Percentiles rank a stretch among this genome's conserved stretches.
Conservation (phyloP, 2,113 vertebrate genomes). For the Etia nguti region DNA sequence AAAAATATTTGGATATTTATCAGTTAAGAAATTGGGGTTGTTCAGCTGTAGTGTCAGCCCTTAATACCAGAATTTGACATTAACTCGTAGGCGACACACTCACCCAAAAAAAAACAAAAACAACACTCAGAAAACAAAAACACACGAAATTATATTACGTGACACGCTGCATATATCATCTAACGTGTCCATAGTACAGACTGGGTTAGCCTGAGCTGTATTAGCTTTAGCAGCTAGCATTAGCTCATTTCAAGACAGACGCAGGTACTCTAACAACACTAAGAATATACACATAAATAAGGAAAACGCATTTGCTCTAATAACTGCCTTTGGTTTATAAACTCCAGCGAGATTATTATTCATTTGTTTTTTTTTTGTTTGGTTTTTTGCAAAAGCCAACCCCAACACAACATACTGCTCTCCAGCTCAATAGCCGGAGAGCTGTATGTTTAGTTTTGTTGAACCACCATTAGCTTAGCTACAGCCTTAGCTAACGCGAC, state of each 20-base stretch:
- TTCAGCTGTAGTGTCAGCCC: background rate
- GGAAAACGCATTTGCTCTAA: background rate
- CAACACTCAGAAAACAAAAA: background rate
- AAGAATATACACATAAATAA: background rate
- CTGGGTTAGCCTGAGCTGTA: background rate
- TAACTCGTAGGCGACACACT: background rate
- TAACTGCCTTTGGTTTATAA: background rate
- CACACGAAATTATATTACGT: background rate
- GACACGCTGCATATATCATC: background rate
- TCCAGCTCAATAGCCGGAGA: background rate
- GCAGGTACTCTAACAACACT: background rate
- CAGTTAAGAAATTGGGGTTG: background rate
- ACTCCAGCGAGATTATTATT: background rate
- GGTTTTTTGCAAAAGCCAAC: background rate
- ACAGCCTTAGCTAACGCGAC: background rate
- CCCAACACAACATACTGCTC: background rate
- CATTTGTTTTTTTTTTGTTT: too few relatives aligned
- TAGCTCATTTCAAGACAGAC: background rate
- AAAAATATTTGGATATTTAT: background rate
- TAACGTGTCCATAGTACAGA: background rate
- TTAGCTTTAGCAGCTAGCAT: background rate
- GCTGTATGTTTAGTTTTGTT: background rate
- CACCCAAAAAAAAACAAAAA: background rate
- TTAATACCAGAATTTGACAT: background rate
- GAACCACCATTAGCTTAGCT: slow-evolving; percentile 6